Percentiles rank a stretch among this genome's conserved stretches.
phyloP scores from a whole-genome alignment of 2,113 vertebrate genomes.

The Epinephelus lanceolatus region DNA sequence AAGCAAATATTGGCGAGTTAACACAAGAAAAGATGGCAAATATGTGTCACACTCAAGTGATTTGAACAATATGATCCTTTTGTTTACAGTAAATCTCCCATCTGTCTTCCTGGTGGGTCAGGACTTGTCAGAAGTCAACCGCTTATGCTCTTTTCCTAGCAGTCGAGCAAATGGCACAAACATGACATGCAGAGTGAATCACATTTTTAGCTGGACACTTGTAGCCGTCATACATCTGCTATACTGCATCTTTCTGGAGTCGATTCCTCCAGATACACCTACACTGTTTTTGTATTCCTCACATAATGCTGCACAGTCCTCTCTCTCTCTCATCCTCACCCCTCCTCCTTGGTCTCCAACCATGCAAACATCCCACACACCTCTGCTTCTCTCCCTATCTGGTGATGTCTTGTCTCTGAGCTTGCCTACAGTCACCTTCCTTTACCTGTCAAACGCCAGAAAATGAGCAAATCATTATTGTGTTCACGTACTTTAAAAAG shows the following conservation, averaged over 20 bases:
- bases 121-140: background rate
- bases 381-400: slow-evolving; percentile 1
- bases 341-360: slow-evolving; percentile 23
- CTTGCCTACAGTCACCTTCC: slow-evolving; percentile 29
- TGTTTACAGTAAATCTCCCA: background rate
- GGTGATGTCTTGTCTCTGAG: slow-evolving; percentile 19
- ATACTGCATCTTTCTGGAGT: background rate
- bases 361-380: slow-evolving; percentile 17
- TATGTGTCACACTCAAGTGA: background rate
- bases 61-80: background rate
- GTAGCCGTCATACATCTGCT: background rate
- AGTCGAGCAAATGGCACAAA: slow-evolving; percentile 12
- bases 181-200: slow-evolving; percentile 15
- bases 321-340: background rate
- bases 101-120: slow-evolving; percentile 6
- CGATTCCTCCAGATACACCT: background rate
- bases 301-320: slow-evolving; percentile 1
- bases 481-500: slow-evolving; percentile 14
- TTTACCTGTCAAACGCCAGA: slow-evolving; percentile 26
- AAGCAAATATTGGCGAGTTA: background rate
- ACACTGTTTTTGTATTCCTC: background rate
- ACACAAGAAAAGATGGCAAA: background rate
- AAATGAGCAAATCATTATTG: slow-evolving; percentile 14
- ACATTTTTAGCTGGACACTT: slow-evolving; percentile 1
- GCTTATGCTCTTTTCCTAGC: background rate